phyloP scores from a whole-genome alignment of 1,140 invertebrate species.

The Drosophila busckii region DNA sequence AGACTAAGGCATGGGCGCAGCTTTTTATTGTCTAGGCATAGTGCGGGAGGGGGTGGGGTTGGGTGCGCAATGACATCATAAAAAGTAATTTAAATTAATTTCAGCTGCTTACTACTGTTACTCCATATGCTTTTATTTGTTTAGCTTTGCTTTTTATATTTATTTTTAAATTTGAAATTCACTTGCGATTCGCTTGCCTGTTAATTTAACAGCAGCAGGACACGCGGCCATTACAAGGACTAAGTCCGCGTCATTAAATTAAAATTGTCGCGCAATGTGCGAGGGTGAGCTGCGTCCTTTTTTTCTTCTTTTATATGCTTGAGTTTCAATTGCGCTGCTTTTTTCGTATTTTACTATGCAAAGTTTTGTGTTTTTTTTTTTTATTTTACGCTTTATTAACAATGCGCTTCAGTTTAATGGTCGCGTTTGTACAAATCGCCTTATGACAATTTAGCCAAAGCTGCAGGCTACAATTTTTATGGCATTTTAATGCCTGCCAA shows the following conservation, averaged over 20 bases:
- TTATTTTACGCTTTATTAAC: conserved; percentile 64
- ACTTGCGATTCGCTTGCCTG: conserved; percentile 50
- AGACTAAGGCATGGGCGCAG: no score
- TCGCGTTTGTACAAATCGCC: conserved; percentile 72
- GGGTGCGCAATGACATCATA: conserved; percentile 75
- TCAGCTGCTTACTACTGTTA: conserved; percentile 41
- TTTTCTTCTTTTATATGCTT: conserved; percentile 1
- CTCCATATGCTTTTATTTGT: conserved; percentile 75
- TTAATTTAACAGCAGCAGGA: conserved; percentile 60
- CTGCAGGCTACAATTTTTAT: conserved; percentile 66
- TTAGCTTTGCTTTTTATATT: conserved; percentile 29
- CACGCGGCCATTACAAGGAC: conserved; percentile 72
- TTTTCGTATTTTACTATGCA: conserved; percentile 27
- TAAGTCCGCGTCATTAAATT: conserved; percentile 77
- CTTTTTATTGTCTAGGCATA: neutral
- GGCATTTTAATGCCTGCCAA: conserved; percentile 61
- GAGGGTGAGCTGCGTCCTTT: conserved; percentile 27
- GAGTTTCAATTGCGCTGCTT: neutral
- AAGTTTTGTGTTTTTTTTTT: conserved; percentile 44
- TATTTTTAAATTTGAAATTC: conserved; percentile 54
- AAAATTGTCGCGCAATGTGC: conserved; percentile 60
- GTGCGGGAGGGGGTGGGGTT: conserved; percentile 27
- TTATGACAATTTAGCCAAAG: conserved; percentile 70
- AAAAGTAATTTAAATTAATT: conserved; percentile 78
- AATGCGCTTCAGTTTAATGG: conserved; percentile 72